Percentiles rank a stretch among this genome's conserved stretches.
Evolutionary conservation across 2,888 invertebrate species (phyloP).

Genomic region (Caenorhabditis imperialis): DNA sequence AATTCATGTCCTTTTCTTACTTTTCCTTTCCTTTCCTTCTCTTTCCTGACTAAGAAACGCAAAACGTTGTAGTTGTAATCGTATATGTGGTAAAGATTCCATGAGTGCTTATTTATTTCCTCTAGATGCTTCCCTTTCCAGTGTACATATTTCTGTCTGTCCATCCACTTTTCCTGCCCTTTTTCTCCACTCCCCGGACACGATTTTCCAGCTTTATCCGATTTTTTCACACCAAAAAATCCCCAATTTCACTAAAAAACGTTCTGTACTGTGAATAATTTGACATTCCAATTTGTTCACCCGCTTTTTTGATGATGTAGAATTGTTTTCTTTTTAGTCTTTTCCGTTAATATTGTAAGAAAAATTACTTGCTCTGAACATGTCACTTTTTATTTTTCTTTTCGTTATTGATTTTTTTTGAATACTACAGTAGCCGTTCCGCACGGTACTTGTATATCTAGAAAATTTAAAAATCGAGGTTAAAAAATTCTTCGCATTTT

Average conservation of each 20-base stretch:
- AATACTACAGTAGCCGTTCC: slow-evolving; percentile 31
- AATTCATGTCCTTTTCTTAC: slow-evolving; percentile 1
- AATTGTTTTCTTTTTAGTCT: background rate
- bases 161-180: too few relatives aligned
- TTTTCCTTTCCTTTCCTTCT: background rate
- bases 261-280: slow-evolving; percentile 35
- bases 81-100: too few relatives aligned
- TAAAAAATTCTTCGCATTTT: too few relatives aligned
- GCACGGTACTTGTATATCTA: slow-evolving; percentile 31
- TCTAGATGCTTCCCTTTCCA: too few relatives aligned
- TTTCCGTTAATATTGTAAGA: background rate
- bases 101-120: too few relatives aligned
- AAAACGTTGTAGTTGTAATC: slow-evolving; percentile 37
- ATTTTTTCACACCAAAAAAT: background rate
- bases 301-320: background rate
- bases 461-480: too few relatives aligned
- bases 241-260: background rate
- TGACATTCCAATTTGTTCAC: slow-evolving; percentile 52
- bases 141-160: too few relatives aligned
- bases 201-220: background rate
- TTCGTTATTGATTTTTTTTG: background rate
- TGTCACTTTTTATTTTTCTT: slow-evolving; percentile 2
- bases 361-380: background rate
- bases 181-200: too few relatives aligned
- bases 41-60: slow-evolving; percentile 34